Evolutionary conservation across 2,113 vertebrate species (phyloP), one percentile per base, ranked within the genome.

Genomic region (Potamarius usumacintae): DNA sequence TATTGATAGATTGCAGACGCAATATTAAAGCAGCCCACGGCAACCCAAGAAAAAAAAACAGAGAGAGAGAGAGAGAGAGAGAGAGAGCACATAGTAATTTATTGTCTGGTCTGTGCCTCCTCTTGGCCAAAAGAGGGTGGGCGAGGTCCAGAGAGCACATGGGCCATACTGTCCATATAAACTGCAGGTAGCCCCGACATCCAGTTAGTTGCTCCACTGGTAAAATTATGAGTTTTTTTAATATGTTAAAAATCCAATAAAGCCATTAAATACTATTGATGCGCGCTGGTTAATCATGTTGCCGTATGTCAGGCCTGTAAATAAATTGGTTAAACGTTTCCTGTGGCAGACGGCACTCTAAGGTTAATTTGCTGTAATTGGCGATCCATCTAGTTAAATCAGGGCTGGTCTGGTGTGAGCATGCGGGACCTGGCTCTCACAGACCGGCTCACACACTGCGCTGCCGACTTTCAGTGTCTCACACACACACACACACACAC

Each of bases 361-460:
- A 94, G 92, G 92, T 91, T 95, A 94, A 95, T 95, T 92, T 92
- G 92, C 90, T 87, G 92, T 95, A 96, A 95, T 95, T 95, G 94
- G 92, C 93, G 92, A 93, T 92, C 92, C 94, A 94, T 96, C 93
- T 91, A 91, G 94, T 95, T 94, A 92, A 92, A 94, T 91, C 89
- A 91, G 92, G 83, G 87, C 91, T 86, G 90, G 90, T 90, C 93
- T 93, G 93, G 93, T 91, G 89, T 93, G 83, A 91, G 92, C 93
- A 89, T 90, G 91, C 89, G 88, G 55, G 82, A n/a, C 52, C 88
- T 82, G 86, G 82, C 76, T 85, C 85, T 84, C 62, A 78, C 34
- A 57, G 69, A 34, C 42, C 22, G 42, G 85, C 86, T 80, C 81
- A 27, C 79, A 81, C 52, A 67, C 57, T 76, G 63, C 10, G 67